Percentiles rank a stretch among this genome's conserved stretches.
Evolutionary conservation across 2,113 vertebrate species (phyloP).

Genomic region (Mastomys coucha): DNA sequence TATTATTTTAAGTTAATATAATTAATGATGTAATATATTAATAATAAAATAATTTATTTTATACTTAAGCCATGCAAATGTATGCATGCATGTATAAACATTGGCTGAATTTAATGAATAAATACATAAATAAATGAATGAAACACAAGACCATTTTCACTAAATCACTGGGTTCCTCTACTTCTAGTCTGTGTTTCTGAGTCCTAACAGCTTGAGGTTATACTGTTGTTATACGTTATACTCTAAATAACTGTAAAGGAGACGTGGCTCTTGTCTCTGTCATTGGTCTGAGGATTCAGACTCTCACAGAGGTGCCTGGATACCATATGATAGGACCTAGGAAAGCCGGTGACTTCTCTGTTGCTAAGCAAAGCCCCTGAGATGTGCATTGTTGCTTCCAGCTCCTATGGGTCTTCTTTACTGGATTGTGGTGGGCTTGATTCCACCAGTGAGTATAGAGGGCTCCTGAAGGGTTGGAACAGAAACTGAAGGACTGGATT

Average conservation of each 20-base stretch:
- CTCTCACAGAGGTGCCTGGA: neutral
- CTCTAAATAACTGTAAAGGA: too few species aligned
- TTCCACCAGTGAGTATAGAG: neutral
- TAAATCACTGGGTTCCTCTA: neutral
- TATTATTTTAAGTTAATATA: neutral
- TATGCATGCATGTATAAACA: neutral
- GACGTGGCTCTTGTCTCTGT: neutral
- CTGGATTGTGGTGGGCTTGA: neutral
- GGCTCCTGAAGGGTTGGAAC: neutral
- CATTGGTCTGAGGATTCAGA: neutral
- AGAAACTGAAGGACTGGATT: neutral
- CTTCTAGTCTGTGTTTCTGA: neutral
- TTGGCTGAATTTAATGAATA: neutral
- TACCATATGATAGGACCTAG: neutral
- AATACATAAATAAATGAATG: neutral
- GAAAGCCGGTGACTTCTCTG: neutral
- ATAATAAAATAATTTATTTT: slow-evolving; percentile 37
- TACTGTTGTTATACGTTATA: too few species aligned
- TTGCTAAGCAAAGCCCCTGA: neutral
- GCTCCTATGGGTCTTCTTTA: neutral
- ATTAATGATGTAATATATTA: neutral
- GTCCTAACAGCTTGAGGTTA: neutral
- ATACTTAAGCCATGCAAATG: neutral
- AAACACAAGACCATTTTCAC: neutral
- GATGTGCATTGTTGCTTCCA: neutral